Evolutionary conservation across 2,888 invertebrate genomes (phyloP), one percentile per base, ranked within the genome.

Genomic region (Camptogramma bilineatum): DNA sequence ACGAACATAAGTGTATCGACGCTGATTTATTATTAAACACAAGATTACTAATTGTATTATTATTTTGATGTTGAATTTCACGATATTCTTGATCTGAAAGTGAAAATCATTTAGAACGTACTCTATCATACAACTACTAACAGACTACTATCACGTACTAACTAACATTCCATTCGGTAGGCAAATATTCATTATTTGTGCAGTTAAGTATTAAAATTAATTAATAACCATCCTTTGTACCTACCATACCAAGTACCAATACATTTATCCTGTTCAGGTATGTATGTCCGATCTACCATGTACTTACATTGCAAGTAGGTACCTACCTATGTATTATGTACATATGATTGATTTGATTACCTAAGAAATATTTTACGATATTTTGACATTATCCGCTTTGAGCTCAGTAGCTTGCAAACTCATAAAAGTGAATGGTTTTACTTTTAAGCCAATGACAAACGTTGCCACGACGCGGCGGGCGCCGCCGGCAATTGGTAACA

Each of bases 381-480:
- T 28, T 46, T 13, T 18, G 13, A 17, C 28, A 42, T 0, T 34
- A 56, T 57, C 57, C 50, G 57, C 50, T 18, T 39, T 16, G 57
- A 39, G 50, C 50, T 13, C 19, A 16, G 50, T 17, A 13, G 10
- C 8, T 48, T 28, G 46, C 19, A 47, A 28, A 47, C 55, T 47
- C 50, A 50, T 51, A 51, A 57, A 57, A 57, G 57, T 42, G 50
- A 57, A 57, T 42, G 55, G 55, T 47, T 44, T 17, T n/a, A n/a
- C n/a, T n/a, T n/a, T n/a, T 18, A 55, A 24, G 44, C 28, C 24
- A 44, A 19, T 39, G 21, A 24, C 46, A 24, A 44, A 46, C 28
- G 17, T 16, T 17, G 13, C 13, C 44, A 44, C 44, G 44, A 39
- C 34, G 4, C 2, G 1, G 34, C 28, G 4, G 13, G n/a, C n/a